phyloP scores from a whole-genome alignment of 2,888 invertebrate species.

The Eumacrocentrus americanus region DNA sequence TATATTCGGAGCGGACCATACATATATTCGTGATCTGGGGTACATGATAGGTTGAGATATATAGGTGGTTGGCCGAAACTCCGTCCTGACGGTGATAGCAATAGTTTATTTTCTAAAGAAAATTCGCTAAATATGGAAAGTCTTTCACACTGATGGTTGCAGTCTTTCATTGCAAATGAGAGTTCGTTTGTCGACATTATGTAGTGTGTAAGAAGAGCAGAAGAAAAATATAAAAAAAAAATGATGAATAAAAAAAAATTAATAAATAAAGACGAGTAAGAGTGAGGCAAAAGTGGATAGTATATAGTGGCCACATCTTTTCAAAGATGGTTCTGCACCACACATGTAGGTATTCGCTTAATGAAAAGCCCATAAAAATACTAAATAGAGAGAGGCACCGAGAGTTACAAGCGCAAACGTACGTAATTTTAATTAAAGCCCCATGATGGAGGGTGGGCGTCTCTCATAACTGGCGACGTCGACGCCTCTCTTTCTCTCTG shows the following conservation, averaged over 20 bases:
- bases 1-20: too few relatives aligned
- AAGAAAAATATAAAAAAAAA: slow-evolving; percentile 19
- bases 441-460: slow-evolving; percentile 48
- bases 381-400: slow-evolving; percentile 48
- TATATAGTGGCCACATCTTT: slow-evolving; percentile 46
- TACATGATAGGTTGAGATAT: too few relatives aligned
- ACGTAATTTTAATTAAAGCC: slow-evolving; percentile 61
- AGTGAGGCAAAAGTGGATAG: slow-evolving; percentile 45
- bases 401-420: slow-evolving; percentile 51
- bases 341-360: slow-evolving; percentile 37
- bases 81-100: too few relatives aligned
- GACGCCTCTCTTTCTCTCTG: slow-evolving; percentile 24
- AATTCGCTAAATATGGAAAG: too few relatives aligned
- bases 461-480: slow-evolving; percentile 27
- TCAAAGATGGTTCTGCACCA: slow-evolving; percentile 45
- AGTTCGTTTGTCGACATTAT: too few relatives aligned
- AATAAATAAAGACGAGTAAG: too few relatives aligned
- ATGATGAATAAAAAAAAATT: slow-evolving; percentile 18
- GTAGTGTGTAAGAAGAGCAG: slow-evolving; percentile 14
- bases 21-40: too few relatives aligned
- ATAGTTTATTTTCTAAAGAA: too few relatives aligned
- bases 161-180: too few relatives aligned
- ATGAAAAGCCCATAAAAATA: slow-evolving; percentile 60
- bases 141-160: too few relatives aligned
- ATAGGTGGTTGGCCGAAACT: too few relatives aligned